A percentile compares a stretch with the other conserved stretches of the same genome.
These are phyloP conservation scores for Drosophila pegasa DNA, from an alignment of 2,888 invertebrate genomes.

Conservation along the genomic window DNA sequence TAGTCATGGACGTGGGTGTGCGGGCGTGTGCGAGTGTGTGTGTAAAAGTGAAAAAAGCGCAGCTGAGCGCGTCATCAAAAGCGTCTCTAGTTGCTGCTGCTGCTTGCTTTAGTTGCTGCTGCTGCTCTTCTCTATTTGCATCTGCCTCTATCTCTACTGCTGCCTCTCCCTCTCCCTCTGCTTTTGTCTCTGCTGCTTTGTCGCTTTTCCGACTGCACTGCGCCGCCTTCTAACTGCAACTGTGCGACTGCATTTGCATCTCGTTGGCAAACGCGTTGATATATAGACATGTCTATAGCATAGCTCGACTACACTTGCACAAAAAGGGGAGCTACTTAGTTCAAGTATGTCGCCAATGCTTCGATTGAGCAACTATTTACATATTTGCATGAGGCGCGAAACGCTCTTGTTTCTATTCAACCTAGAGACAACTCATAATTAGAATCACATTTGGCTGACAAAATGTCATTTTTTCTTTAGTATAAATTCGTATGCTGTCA, in stretches of 20 bases:
- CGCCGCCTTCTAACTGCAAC: conserved; percentile 26
- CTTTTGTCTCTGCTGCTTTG: conserved; percentile 10
- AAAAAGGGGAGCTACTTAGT: conserved; percentile 3
- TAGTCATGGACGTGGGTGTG: conserved; percentile 9
- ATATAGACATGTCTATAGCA: conserved; percentile 45
- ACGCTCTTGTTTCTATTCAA: too few relatives aligned
- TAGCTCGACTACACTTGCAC: background rate
- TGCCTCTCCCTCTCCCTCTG: background rate
- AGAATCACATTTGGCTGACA: too few relatives aligned
- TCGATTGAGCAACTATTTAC: background rate
- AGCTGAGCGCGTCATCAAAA: conserved; percentile 71
- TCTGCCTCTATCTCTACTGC: conserved; percentile 10
- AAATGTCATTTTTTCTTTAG: too few relatives aligned
- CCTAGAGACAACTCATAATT: too few relatives aligned
- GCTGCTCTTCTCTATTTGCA: conserved; percentile 11
- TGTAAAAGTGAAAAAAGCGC: conserved; percentile 72
- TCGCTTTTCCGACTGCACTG: conserved; percentile 25
- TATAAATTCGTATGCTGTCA: too few relatives aligned
- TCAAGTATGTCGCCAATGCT: background rate
- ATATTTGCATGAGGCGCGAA: background rate
- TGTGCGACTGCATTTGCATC: conserved; percentile 45
- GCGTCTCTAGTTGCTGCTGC: conserved; percentile 39
- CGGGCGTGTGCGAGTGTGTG: conserved; percentile 10
- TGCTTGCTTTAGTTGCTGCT: conserved; percentile 15
- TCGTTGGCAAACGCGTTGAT: conserved; percentile 38